Evolutionary conservation across 2,797 vertebrate genomes (phyloP).

Genomic region (Fistularia tabacaria): DNA sequence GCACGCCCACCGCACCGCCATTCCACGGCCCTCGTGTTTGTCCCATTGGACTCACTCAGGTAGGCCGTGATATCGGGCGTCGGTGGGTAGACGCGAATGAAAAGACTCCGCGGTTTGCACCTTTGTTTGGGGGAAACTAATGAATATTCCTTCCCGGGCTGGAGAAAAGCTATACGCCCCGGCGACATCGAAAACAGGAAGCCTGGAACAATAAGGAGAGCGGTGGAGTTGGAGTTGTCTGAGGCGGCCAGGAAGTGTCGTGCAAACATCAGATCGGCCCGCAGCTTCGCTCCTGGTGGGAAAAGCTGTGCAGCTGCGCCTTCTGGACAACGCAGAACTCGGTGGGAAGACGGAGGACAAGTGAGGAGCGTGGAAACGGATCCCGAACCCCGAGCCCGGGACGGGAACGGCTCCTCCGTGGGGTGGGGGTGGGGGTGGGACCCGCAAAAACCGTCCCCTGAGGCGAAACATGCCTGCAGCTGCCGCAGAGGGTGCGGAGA

Average conservation of each 20-base stretch:
- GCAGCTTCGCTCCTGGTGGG: constrained; percentile 38
- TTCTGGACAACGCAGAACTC: constrained; percentile 13
- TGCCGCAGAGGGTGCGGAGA: too few relatives aligned
- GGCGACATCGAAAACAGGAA: constrained; percentile 76
- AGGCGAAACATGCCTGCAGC: too few relatives aligned
- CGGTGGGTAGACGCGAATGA: too few relatives aligned
- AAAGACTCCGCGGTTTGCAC: neutral
- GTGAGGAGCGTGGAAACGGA: too few relatives aligned
- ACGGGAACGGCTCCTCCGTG: too few relatives aligned
- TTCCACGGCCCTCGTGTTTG: too few relatives aligned
- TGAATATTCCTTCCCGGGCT: constrained; percentile 19
- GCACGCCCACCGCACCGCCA: too few relatives aligned
- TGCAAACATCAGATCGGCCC: constrained; percentile 60
- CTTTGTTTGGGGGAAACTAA: constrained; percentile 7
- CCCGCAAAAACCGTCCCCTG: too few relatives aligned
- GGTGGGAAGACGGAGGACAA: too few relatives aligned
- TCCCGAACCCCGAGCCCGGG: too few relatives aligned
- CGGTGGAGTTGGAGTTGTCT: constrained; percentile 64
- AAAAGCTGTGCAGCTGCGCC: constrained; percentile 28
- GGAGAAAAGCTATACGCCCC: constrained; percentile 25
- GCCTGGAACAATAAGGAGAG: constrained; percentile 71
- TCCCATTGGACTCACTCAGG: neutral
- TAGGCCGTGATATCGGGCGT: neutral
- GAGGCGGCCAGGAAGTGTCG: constrained; percentile 60
- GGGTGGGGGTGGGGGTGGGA: too few relatives aligned